These are phyloP conservation scores for Hypolimnas misippus DNA, from an alignment of 2,888 invertebrate genomes.

Conservation along the genomic window DNA sequence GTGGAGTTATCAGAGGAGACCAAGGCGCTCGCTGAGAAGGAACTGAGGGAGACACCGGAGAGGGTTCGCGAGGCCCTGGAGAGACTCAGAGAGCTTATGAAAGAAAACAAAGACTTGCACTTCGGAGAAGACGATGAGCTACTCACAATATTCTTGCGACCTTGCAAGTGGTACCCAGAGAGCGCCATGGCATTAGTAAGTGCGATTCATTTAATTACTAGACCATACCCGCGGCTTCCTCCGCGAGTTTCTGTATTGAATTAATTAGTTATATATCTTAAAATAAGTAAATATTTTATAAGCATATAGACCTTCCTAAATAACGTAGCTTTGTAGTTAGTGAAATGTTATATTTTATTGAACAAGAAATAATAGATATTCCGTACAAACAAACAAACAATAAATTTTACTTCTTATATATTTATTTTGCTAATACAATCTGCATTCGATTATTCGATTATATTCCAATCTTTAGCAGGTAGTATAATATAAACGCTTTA, in stretches of 20 bases:
- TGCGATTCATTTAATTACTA: no score
- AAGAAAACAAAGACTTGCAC: slow-evolving; percentile 86
- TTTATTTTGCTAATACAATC: no score
- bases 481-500: neutral
- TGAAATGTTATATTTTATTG: no score
- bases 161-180: slow-evolving; percentile 92
- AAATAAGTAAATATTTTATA: no score
- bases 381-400: no score
- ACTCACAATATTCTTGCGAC: slow-evolving; percentile 90
- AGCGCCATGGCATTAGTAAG: slow-evolving; percentile 91
- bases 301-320: no score
- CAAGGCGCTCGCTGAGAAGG: slow-evolving; percentile 83
- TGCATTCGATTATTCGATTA: neutral
- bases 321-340: no score
- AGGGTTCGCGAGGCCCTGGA: slow-evolving; percentile 84
- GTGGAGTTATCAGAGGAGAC: slow-evolving; percentile 85
- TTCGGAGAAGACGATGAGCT: slow-evolving; percentile 90
- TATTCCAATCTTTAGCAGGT: neutral
- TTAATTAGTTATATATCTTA: no score
- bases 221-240: no score
- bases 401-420: no score
- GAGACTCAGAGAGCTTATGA: slow-evolving; percentile 85
- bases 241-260: no score
- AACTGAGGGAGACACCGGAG: slow-evolving; percentile 89
- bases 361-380: no score